Evolutionary conservation across 2,797 vertebrate genomes (phyloP), one percentile per base, ranked within the genome.

Genomic region (Hyperoplus immaculatus): DNA sequence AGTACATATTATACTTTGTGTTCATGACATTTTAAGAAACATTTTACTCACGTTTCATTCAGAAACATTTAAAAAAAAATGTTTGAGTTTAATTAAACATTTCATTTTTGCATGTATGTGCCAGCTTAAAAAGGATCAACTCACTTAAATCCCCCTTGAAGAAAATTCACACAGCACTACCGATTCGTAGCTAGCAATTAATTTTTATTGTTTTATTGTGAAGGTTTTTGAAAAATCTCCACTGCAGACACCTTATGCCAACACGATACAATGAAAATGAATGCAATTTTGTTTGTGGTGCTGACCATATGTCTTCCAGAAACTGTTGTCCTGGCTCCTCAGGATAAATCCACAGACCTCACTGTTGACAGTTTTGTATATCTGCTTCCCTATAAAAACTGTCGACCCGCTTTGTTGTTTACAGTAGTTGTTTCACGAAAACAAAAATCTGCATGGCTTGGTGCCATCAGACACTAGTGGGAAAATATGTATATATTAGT

Each of bases 51-150:
- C 72, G 90, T 93, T 89, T 90, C 72, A 87, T 89, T 82, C 81
- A 60, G 86, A 86, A 89, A 86, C 85, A 89, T 90, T 67, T 4
- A 74, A 82, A 57, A 74, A 82, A 57, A 81, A 75, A 84, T 71
- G 85, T 90, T 90, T 88, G 82, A 85, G 85, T 91, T 91, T 80
- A 83, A 88, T 88, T 88, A 77, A 90, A 92, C 87, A 74, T 90
- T 84, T 88, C 1, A 72, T 18, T 88, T 88, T 88, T 87, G 86
- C 90, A 87, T 90, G 85, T 50, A 18, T 66, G 63, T 85, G 63
- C 29, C 67, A 15, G 43, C 11, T 69, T 67, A 41, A 5, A 29
- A 82, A 81, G 16, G 29, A 65, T 63, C 4, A 36, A 12, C 60
- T 82, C 43, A 69, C 54, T 49, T 18, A 57, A 69, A 54, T 69